Percentiles rank a stretch among this genome's conserved stretches.
Conservation (phyloP, 1,140 invertebrate genomes). For the Nasonia giraulti region DNA sequence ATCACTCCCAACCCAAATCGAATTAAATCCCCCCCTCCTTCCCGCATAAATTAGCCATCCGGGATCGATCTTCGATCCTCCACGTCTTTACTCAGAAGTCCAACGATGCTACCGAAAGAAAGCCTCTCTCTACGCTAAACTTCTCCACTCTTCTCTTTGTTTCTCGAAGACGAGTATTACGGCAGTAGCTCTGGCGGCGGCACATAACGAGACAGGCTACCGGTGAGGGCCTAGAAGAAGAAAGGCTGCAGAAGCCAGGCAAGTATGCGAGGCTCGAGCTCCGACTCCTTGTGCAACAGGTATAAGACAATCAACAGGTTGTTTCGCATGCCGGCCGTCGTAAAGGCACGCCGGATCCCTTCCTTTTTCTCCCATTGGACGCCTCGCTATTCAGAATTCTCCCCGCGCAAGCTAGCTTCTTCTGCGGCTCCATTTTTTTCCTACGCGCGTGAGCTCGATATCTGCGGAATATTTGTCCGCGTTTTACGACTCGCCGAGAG, state of each 20-base stretch:
- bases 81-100: slow-evolving; percentile 3
- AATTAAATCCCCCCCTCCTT: slow-evolving; percentile 25
- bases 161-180: background rate
- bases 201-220: slow-evolving; percentile 41
- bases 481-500: slow-evolving; percentile 39
- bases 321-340: slow-evolving; percentile 66
- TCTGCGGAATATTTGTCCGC: slow-evolving; percentile 41
- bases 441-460: slow-evolving; percentile 28
- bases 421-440: slow-evolving; percentile 27
- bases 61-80: background rate
- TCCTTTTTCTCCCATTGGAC: slow-evolving; percentile 47
- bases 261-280: slow-evolving; percentile 59
- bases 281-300: slow-evolving; percentile 65
- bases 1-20: slow-evolving; percentile 21
- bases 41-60: slow-evolving; percentile 38
- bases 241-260: slow-evolving; percentile 44
- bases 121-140: too few species aligned
- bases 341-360: slow-evolving; percentile 57
- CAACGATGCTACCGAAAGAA: too few species aligned
- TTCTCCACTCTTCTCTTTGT: background rate
- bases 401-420: slow-evolving; percentile 35
- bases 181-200: slow-evolving; percentile 19
- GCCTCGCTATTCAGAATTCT: slow-evolving; percentile 49
- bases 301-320: slow-evolving; percentile 70
- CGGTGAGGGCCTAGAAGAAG: slow-evolving; percentile 42